Evolutionary conservation across 2,797 vertebrate species (phyloP), one percentile per base, ranked within the genome.

Genomic region (Sebastes nivosus): DNA sequence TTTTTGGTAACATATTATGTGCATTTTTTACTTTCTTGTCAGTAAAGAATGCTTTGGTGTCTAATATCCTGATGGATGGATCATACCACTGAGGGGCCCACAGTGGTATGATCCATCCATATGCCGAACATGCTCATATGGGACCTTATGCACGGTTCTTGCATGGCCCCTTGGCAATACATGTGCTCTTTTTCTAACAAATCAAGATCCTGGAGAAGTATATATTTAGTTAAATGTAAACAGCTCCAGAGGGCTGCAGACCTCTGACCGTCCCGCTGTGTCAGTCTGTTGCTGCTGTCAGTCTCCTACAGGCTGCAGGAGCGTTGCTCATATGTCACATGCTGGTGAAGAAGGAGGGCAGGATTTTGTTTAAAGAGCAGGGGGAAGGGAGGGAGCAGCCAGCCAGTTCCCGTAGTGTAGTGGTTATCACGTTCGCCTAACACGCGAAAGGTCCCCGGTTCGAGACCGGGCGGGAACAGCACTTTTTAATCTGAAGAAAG

Each of bases 391-490:
- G 0, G 0, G 0, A 14, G 12, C 6, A 14, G 16, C 8, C 68
- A 83, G 83, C 25, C 16, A 79, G 83, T 86, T 91, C 85, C 85
- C 18, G 79, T 87, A 90, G 82, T 91, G 86, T 86, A 87, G 87
- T 83, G 81, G 84, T 89, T 88, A 88, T 88, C 89, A 89, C 81
- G 69, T 86, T 89, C 67, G 74, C 80, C 85, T 84, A 77, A 89
- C 79, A 88, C 74, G 59, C 80, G 63, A 87, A 36, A 87, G 84
- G 84, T 87, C 86, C 79, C 66, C 68, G 34, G 75, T 90, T 88
- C 57, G 76, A 87, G 32, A 88, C 85, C 25, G 75, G 83, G 84
- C 79, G 13, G 82, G 81, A 89, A 86, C 81, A 82, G 59, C 2
- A 1, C 54, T 69, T 57, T 42, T 32, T 13, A 0, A 13, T 63